These are phyloP conservation scores for Paedocypris micromegethes DNA, from an alignment of 2,797 vertebrate species.

Conservation along the genomic window DNA sequence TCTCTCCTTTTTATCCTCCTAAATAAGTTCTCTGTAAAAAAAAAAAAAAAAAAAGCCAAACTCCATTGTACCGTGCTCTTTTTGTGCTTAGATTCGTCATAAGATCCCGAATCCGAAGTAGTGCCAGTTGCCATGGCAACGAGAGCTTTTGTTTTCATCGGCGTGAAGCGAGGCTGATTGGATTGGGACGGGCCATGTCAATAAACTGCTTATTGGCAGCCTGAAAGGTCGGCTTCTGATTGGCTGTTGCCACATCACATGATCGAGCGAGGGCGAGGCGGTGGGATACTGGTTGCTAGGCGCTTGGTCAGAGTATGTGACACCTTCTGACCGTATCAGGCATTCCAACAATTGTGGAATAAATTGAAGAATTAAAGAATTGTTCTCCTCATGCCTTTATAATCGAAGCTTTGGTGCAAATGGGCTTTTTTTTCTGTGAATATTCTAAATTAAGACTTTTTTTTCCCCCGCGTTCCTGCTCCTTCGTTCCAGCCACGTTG, in stretches of 20 bases:
- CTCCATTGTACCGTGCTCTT: too few species aligned
- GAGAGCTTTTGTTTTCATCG: conserved; percentile 31
- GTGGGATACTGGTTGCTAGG: conserved; percentile 51
- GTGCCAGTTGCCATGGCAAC: conserved; percentile 49
- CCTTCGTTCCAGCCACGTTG: conserved; percentile 31
- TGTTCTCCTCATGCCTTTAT: conserved; percentile 23
- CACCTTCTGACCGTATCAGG: conserved; percentile 13
- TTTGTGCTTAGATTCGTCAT: neutral
- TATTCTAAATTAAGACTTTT: conserved; percentile 42
- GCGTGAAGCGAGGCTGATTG: conserved; percentile 34
- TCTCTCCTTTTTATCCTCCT: conserved; percentile 49
- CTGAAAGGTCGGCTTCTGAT: conserved; percentile 40
- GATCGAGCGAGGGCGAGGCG: conserved; percentile 38
- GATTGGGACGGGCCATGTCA: conserved; percentile 32
- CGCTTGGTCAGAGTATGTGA: conserved; percentile 43
- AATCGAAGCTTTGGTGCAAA: conserved; percentile 33
- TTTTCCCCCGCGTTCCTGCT: conserved; percentile 20
- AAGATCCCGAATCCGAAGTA: conserved; percentile 26
- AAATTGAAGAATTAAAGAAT: neutral
- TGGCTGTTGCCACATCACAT: conserved; percentile 43
- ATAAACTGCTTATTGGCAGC: conserved; percentile 46
- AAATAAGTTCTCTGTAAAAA: too few species aligned
- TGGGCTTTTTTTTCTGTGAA: conserved; percentile 19
- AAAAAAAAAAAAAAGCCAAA: too few species aligned
- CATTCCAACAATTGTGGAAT: conserved; percentile 26